Evolutionary conservation across 2,797 vertebrate genomes (phyloP), one percentile per base, ranked within the genome.

Genomic region (Chelon labrosus): DNA sequence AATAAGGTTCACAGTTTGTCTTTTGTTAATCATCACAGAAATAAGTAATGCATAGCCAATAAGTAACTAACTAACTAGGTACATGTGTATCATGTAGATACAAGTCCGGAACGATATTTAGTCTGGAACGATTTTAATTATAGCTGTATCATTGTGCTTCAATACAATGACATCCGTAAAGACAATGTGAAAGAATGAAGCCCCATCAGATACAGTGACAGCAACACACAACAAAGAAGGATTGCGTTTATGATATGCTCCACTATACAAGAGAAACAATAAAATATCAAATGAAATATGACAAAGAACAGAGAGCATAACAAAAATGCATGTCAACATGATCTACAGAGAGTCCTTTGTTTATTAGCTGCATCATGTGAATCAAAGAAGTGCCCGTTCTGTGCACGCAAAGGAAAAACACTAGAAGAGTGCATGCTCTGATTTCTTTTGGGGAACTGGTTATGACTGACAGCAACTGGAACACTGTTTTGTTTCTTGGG

Each of bases 381-480:
- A 73, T 72, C 47, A 75, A 55, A 58, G 46, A 55, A 54, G 41
- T 61, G 22, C 25, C 73, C 53, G 70, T 39, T 67, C 35, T 68
- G 12, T 31, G 46, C 80, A 70, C 12, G 47, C 39, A 67, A 38
- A 70, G 53, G 25, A 82, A 68, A 85, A 83, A 73, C 47, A 50
- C 31, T 2, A 7, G 37, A 31, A 53, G 12, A 35, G 17, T 44
- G 19, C 6, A 10, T 17, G 13, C 61, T 50, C 17, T 2, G 12
- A 52, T 71, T 65, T 73, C 22, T 59, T 75, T 35, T 46, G 58
- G 65, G 49, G 73, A 83, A 86, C 61, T 52, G 41, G 35, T 65
- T 84, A 74, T 39, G 65, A 82, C 59, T 74, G 84, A 78, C 83
- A 80, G 62, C 8, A 51, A 65, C 66, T 75, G 59, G 17, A 83